phyloP scores from a whole-genome alignment of 2,113 vertebrate genomes.

The Tragulus kanchil region DNA sequence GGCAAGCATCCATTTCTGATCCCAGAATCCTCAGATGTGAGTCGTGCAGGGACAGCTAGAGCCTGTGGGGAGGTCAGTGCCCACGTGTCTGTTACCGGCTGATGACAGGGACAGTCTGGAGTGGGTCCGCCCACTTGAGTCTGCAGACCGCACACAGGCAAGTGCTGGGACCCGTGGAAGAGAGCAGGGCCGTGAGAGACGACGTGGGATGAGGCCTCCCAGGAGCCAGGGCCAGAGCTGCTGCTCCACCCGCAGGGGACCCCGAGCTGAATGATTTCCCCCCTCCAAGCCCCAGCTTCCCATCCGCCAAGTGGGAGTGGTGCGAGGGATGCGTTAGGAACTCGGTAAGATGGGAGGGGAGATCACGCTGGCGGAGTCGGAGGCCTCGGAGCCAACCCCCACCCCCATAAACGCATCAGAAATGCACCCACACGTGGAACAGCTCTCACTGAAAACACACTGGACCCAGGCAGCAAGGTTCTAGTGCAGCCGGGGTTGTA shows the following conservation, averaged over 20 bases:
- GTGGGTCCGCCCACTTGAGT: rapidly evolving
- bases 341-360: background rate
- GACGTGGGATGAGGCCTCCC: background rate
- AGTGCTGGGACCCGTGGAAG: rapidly evolving
- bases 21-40: background rate
- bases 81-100: background rate
- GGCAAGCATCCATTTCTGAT: background rate
- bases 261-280: background rate
- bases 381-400: background rate
- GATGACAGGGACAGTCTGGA: background rate
- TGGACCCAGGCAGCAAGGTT: background rate
- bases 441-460: background rate
- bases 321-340: background rate
- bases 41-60: background rate
- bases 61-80: background rate
- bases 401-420: background rate
- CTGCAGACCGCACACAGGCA: background rate
- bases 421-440: background rate
- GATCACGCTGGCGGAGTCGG: background rate
- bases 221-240: background rate
- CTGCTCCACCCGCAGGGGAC: background rate
- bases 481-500: background rate
- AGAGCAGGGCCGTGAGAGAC: rapidly evolving
- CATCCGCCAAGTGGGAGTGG: background rate
- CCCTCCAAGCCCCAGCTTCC: background rate